Conservation (phyloP, 2,113 vertebrate genomes). For the Albula glossodonta region DNA sequence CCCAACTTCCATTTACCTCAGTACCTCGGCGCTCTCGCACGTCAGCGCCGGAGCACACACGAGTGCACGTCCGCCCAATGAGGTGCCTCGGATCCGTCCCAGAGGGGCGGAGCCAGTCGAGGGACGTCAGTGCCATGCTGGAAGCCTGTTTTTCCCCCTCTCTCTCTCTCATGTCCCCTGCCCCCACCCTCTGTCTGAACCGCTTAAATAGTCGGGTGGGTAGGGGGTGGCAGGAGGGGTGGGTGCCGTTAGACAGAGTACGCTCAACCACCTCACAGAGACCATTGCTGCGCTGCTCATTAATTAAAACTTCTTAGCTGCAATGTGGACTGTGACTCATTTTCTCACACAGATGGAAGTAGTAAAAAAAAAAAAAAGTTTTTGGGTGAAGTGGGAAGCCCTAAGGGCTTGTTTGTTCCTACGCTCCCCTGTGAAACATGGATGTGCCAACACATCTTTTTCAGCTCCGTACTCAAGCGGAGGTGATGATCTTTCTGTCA, state of each 20-base stretch:
- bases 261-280: too few relatives aligned
- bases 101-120: neutral
- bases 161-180: too few relatives aligned
- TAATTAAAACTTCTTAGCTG: constrained; percentile 36
- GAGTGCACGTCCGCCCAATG: neutral
- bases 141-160: neutral
- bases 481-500: neutral
- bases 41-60: neutral
- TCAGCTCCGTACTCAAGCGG: constrained; percentile 1
- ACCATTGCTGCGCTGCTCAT: constrained; percentile 8
- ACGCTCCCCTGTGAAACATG: constrained; percentile 12
- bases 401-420: constrained; percentile 27
- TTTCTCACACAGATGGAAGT: constrained; percentile 23
- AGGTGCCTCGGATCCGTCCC: neutral
- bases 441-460: constrained; percentile 28
- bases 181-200: neutral
- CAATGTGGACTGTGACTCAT: constrained; percentile 48
- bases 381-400: constrained; percentile 17
- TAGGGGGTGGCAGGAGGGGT: neutral
- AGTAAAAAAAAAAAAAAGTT: constrained; percentile 15
- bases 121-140: neutral
- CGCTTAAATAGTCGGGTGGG: neutral
- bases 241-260: constrained; percentile 1
- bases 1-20: neutral
- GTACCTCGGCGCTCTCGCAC: neutral